Conservation (phyloP, 2,888 invertebrate genomes). For the Sarcophaga subvicina region DNA sequence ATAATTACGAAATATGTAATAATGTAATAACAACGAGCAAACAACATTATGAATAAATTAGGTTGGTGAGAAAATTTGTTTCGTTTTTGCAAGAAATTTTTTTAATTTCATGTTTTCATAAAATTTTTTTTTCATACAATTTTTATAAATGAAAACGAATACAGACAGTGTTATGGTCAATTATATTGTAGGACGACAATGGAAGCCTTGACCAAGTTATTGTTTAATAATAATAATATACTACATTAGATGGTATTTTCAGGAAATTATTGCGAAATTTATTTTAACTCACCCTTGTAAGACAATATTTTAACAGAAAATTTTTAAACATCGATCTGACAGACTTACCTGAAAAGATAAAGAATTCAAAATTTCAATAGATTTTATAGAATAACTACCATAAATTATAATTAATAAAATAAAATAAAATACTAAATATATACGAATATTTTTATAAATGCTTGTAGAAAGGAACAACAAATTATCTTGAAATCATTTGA, state of each 20-base stretch:
- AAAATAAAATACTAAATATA: neutral
- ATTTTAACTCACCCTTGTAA: constrained; percentile 23
- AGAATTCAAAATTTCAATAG: neutral
- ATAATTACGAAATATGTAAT: constrained; percentile 50
- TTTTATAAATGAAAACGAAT: constrained; percentile 9
- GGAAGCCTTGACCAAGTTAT: constrained; percentile 42
- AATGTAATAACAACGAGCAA: constrained; percentile 5
- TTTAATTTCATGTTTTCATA: neutral
- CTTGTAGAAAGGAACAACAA: neutral
- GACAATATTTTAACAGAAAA: no score
- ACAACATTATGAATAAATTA: constrained; percentile 34
- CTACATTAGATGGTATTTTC: neutral
- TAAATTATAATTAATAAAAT: neutral
- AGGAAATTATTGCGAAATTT: neutral
- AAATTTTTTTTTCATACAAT: neutral
- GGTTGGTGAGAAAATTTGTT: constrained; percentile 34
- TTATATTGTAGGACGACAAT: constrained; percentile 40
- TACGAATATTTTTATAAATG: constrained; percentile 11
- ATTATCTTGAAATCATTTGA: constrained; percentile 3
- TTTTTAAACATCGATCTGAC: neutral
- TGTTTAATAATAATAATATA: neutral
- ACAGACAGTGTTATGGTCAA: constrained; percentile 46
- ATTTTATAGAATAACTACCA: no score
- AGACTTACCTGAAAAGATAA: constrained; percentile 50
- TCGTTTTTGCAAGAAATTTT: constrained; percentile 12